Conservation (phyloP, 2,797 vertebrate species). For the Sebastes oblongus region DNA sequence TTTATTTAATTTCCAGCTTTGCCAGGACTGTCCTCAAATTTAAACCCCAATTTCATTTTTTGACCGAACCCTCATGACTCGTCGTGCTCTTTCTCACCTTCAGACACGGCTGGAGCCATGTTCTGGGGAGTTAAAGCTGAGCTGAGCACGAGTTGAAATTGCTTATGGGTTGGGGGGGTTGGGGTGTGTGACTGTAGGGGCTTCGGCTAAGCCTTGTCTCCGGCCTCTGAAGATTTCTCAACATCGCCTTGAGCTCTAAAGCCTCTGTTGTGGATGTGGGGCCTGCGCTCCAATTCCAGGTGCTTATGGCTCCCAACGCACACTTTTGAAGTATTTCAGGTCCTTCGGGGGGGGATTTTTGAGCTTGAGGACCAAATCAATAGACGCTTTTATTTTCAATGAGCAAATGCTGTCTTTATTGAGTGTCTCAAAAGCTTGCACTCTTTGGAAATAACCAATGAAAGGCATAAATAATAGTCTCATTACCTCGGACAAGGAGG, state of each 20-base stretch:
- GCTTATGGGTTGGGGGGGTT: neutral
- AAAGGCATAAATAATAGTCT: neutral
- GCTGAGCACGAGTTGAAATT: constrained; percentile 63
- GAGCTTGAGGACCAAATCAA: constrained; percentile 39
- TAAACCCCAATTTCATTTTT: constrained; percentile 5
- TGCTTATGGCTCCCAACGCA: constrained; percentile 34
- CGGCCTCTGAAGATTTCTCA: constrained; percentile 64
- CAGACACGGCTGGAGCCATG: constrained; percentile 40
- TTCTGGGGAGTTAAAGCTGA: constrained; percentile 51
- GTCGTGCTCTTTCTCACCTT: constrained; percentile 47
- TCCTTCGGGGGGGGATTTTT: constrained; percentile 15
- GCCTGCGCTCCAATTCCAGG: constrained; percentile 63
- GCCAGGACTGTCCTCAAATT: neutral
- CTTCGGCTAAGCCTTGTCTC: constrained; percentile 63
- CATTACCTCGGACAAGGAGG: neutral
- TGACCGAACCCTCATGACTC: neutral
- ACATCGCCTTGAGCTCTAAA: constrained; percentile 69
- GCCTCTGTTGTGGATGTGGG: constrained; percentile 60
- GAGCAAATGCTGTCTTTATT: constrained; percentile 19
- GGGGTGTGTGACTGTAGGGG: constrained; percentile 15
- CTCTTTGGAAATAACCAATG: constrained; percentile 8
- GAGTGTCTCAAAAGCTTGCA: constrained; percentile 6
- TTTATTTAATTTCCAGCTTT: neutral
- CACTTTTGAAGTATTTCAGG: constrained; percentile 37
- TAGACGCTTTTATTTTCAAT: constrained; percentile 31